A percentile compares a stretch with the other conserved stretches of the same genome.
These are phyloP conservation scores for Setipinna tenuifilis DNA, from an alignment of 2,797 vertebrate genomes.

Conservation along the genomic window DNA sequence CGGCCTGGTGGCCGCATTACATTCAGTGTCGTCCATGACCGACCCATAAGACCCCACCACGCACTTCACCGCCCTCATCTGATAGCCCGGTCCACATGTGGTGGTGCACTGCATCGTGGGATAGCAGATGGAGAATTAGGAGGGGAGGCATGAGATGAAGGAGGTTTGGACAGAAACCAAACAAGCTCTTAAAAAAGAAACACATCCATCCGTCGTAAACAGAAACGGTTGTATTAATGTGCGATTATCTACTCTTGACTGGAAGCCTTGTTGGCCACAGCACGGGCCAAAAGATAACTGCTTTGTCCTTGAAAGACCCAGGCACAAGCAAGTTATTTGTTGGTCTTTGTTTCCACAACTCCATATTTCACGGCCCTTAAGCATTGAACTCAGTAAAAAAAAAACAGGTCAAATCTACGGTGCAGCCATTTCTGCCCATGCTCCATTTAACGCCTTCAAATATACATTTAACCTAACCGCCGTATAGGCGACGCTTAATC, in stretches of 20 bases:
- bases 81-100: conserved; percentile 94
- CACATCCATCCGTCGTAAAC: background rate
- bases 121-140: background rate
- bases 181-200: background rate
- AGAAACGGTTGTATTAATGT: background rate
- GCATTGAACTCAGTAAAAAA: conserved; percentile 72
- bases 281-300: no score
- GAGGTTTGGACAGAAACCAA: background rate
- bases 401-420: conserved; percentile 81
- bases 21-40: conserved; percentile 91
- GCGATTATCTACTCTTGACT: background rate
- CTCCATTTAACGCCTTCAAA: conserved; percentile 81
- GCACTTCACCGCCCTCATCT: conserved; percentile 94
- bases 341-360: conserved; percentile 9
- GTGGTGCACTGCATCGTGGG: conserved; percentile 83
- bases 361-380: conserved; percentile 66
- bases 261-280: no score
- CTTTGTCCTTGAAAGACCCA: conserved; percentile 10
- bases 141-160: background rate
- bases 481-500: conserved; percentile 55
- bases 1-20: conserved; percentile 91
- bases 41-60: conserved; percentile 86
- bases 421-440: conserved; percentile 71
- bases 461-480: conserved; percentile 71
- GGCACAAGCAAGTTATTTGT: conserved; percentile 9